A percentile compares a stretch with the other conserved stretches of the same genome.
phyloP scores from a whole-genome alignment of 2,797 vertebrate species.

The Tauraco hartlaubi region DNA sequence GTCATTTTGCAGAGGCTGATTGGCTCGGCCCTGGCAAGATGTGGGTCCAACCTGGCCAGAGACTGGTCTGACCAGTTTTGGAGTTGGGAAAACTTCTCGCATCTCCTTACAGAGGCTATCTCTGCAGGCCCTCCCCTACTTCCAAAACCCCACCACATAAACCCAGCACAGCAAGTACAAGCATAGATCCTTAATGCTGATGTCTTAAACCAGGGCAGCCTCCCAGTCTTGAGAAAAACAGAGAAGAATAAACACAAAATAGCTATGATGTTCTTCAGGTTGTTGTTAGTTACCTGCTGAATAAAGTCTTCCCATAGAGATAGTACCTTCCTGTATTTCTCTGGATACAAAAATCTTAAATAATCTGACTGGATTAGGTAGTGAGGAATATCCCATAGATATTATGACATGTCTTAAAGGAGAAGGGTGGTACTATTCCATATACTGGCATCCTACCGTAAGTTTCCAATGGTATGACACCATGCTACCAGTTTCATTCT shows the following conservation, averaged over 20 bases:
- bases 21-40: too few relatives aligned
- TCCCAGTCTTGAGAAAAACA: neutral
- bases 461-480: neutral
- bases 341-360: neutral
- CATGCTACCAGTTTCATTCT: neutral
- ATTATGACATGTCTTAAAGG: neutral
- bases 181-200: neutral
- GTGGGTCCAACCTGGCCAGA: too few relatives aligned
- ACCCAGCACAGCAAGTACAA: neutral
- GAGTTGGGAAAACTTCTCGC: too few relatives aligned
- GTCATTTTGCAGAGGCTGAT: too few relatives aligned
- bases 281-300: neutral
- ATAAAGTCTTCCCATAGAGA: neutral
- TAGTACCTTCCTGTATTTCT: neutral
- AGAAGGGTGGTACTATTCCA: neutral
- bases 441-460: too few relatives aligned
- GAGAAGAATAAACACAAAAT: neutral
- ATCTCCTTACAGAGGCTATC: too few relatives aligned
- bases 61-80: too few relatives aligned
- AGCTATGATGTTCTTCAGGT: neutral
- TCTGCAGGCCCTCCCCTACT: too few relatives aligned
- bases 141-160: too few relatives aligned
- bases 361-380: neutral
- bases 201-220: neutral
- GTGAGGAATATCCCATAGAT: neutral